Conservation (phyloP, 2,888 invertebrate genomes). For the Sceliomorpha sp. region DNA sequence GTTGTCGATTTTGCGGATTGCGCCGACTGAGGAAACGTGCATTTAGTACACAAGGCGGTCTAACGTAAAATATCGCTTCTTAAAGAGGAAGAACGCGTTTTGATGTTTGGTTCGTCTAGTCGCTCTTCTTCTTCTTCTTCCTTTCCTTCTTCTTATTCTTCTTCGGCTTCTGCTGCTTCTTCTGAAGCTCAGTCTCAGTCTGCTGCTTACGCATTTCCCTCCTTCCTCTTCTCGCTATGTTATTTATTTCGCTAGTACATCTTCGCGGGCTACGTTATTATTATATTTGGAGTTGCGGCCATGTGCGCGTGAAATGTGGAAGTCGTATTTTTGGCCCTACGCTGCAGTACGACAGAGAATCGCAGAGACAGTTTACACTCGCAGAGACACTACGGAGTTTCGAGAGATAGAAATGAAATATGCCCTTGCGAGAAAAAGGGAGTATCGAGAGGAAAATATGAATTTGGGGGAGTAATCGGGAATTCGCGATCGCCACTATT, state of each 20-base stretch:
- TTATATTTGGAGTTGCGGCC: conserved; percentile 55
- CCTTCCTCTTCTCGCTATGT: background rate
- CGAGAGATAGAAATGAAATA: too few relatives aligned
- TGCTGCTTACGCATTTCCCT: conserved; percentile 19
- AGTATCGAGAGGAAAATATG: too few relatives aligned
- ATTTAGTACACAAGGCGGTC: too few relatives aligned
- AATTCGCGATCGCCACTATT: too few relatives aligned
- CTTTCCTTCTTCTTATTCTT: conserved; percentile 3
- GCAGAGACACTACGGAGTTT: too few relatives aligned
- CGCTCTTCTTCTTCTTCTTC: conserved; percentile 1
- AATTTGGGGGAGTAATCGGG: too few relatives aligned
- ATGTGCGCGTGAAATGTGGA: conserved; percentile 54
- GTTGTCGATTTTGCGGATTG: conserved; percentile 32
- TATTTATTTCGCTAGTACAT: conserved; percentile 5
- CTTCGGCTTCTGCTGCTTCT: conserved; percentile 9
- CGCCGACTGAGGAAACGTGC: background rate
- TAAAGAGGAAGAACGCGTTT: too few relatives aligned
- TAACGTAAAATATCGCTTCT: background rate
- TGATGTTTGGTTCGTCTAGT: background rate
- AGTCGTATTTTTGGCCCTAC: conserved; percentile 55
- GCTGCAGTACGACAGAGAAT: conserved; percentile 34
- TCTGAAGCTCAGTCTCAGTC: too few relatives aligned
- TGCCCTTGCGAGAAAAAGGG: background rate
- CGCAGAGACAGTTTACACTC: too few relatives aligned
- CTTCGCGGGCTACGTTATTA: conserved; percentile 46